phyloP scores from a whole-genome alignment of 2,113 vertebrate species.

The Crotalus viridis region DNA sequence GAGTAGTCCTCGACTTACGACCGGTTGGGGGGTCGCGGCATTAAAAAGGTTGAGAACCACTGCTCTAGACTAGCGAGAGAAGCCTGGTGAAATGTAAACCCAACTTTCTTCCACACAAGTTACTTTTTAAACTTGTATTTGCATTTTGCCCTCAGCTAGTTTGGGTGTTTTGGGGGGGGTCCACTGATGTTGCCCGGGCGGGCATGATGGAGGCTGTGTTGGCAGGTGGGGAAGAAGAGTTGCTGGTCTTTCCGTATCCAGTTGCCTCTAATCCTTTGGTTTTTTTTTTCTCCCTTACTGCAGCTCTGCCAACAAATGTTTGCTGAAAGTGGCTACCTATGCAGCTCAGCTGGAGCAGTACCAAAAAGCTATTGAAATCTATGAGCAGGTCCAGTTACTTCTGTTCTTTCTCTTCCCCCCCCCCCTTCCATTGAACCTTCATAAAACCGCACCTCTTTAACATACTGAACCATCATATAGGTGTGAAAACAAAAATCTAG shows the following conservation, averaged over 20 bases:
- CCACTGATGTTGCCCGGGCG: not conserved
- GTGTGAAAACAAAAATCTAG: too few species aligned
- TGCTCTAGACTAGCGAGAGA: not conserved
- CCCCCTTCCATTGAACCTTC: not conserved
- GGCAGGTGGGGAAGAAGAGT: not conserved
- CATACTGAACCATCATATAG: not conserved
- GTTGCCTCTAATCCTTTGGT: not conserved
- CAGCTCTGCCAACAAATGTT: conserved; percentile 93
- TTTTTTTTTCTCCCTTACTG: not conserved
- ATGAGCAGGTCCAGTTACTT: conserved; percentile 79
- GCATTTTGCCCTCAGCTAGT: not conserved
- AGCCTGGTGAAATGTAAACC: not conserved
- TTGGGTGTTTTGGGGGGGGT: not conserved
- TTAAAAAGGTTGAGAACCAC: too few species aligned
- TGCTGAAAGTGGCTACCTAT: conserved; percentile 89
- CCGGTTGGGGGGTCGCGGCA: too few species aligned
- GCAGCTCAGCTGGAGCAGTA: conserved; percentile 91
- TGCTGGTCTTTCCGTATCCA: too few species aligned
- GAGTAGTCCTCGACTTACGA: too few species aligned
- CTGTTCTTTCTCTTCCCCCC: not conserved
- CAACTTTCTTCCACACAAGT: too few species aligned
- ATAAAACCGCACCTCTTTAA: not conserved
- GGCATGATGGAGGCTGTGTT: not conserved
- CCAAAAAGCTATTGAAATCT: conserved; percentile 89
- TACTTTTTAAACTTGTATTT: not conserved